Evolutionary conservation across 1,140 invertebrate genomes (phyloP), one percentile per base, ranked within the genome.

Genomic region (Melanaphis sacchari): DNA sequence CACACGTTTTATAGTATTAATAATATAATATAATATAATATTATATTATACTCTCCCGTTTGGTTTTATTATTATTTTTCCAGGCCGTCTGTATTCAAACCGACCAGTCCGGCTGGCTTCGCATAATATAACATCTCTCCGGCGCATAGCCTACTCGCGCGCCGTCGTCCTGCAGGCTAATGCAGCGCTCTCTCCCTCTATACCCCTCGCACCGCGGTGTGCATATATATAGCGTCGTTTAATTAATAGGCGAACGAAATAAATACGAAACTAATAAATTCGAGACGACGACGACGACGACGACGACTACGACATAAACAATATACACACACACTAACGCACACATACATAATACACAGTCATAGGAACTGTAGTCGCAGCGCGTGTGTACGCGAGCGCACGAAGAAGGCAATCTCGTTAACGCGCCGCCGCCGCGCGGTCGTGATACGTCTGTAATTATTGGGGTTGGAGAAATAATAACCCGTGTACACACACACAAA

Each of bases 391-490:
- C 46, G 87, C n/a, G 46, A 36, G n/a, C 46, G 88, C 88, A 54
- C 88, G 88, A 89, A 89, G 36, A 40, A 89, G 88, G 88, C 46
- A 89, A 89, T 89, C 87, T 89, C 87, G 87, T 89, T 89, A 89
- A 89, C 46, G 87, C 87, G 22, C 46, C 46, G 87, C 46, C 87
- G 81, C 22, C 81, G 81, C 82, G 46, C 49, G 49, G 88, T 89
- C 88, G 88, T 89, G 88, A 89, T 89, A 89, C 88, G 88, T 36
- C 88, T 26, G 88, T 89, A 89, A 89, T 89, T 89, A 89, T 89
- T 54, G 49, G 88, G 88, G 88, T 52, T 89, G 88, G 88, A 89
- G 46, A 52, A 54, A 89, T 54, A 54, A 89, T 54, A 89, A 89
- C 46, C 49, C 87, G 36, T 38, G 87, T 52, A 89, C 26, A 36